phyloP scores from a whole-genome alignment of 1,140 invertebrate genomes.

The Calephelis virginiensis region DNA sequence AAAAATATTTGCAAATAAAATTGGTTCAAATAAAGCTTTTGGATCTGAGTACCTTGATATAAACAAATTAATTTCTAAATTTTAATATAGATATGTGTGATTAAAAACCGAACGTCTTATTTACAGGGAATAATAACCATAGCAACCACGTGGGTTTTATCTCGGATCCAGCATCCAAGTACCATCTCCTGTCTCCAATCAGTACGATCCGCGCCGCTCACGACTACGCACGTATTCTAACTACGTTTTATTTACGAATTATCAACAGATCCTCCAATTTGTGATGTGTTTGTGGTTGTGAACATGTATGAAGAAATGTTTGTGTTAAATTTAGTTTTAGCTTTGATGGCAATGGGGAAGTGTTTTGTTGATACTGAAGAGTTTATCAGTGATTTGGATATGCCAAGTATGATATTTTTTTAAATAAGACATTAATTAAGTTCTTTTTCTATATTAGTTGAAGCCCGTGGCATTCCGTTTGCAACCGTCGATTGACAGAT shows the following conservation, averaged over 20 bases:
- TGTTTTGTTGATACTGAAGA: conserved; percentile 57
- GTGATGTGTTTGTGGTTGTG: conserved; percentile 6
- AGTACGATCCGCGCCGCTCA: not conserved
- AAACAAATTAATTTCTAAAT: too few species aligned
- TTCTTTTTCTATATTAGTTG: not conserved
- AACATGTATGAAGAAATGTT: not conserved
- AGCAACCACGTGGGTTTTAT: too few species aligned
- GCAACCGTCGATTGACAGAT: too few species aligned
- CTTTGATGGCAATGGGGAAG: conserved; percentile 39
- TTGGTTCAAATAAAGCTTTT: too few species aligned
- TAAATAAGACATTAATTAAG: not conserved
- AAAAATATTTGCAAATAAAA: too few species aligned
- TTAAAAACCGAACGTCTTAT: too few species aligned
- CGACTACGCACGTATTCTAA: not conserved
- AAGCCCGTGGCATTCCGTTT: too few species aligned
- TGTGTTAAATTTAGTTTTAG: conserved; percentile 21
- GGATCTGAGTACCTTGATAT: too few species aligned
- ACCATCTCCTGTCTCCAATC: too few species aligned
- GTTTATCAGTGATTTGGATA: conserved; percentile 61
- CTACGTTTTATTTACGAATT: not conserved
- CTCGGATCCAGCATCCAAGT: too few species aligned
- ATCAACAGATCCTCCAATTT: not conserved
- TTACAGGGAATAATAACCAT: too few species aligned
- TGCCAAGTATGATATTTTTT: conserved; percentile 47
- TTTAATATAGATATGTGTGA: too few species aligned